A percentile compares a stretch with the other conserved stretches of the same genome.
phyloP scores from a whole-genome alignment of 2,797 vertebrate species.

The Danio jaintianensis region DNA sequence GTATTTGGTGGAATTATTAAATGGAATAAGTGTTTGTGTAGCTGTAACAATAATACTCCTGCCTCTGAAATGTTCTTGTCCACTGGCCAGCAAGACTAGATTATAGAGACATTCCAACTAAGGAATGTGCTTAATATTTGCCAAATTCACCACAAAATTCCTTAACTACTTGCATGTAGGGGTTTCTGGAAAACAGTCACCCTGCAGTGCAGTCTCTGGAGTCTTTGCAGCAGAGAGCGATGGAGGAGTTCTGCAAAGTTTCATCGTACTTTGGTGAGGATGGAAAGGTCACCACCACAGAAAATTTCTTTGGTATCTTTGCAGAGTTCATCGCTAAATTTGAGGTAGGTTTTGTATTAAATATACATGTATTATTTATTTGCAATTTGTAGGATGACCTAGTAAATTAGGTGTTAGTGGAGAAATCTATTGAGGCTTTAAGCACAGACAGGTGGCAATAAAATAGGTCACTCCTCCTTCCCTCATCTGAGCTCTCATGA shows the following conservation, averaged over 20 bases:
- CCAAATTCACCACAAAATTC: constrained; percentile 17
- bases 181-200: constrained; percentile 93
- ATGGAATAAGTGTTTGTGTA: too few relatives aligned
- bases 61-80: too few relatives aligned
- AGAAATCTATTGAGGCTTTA: constrained; percentile 11
- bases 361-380: background rate
- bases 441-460: constrained; percentile 21
- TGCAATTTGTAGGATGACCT: background rate
- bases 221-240: constrained; percentile 89
- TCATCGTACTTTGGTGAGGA: constrained; percentile 95
- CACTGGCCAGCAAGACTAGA: background rate
- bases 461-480: constrained; percentile 24
- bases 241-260: constrained; percentile 91
- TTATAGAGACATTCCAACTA: background rate
- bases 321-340: constrained; percentile 94
- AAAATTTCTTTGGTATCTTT: constrained; percentile 97
- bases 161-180: constrained; percentile 79
- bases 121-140: background rate
- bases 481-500: background rate
- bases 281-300: constrained; percentile 86
- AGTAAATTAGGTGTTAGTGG: background rate
- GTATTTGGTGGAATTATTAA: too few relatives aligned
- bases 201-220: constrained; percentile 90
- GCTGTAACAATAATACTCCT: too few relatives aligned
- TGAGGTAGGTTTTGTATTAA: constrained; percentile 81